Evolutionary conservation across 2,113 vertebrate genomes (phyloP).

Genomic region (Candoia aspera): DNA sequence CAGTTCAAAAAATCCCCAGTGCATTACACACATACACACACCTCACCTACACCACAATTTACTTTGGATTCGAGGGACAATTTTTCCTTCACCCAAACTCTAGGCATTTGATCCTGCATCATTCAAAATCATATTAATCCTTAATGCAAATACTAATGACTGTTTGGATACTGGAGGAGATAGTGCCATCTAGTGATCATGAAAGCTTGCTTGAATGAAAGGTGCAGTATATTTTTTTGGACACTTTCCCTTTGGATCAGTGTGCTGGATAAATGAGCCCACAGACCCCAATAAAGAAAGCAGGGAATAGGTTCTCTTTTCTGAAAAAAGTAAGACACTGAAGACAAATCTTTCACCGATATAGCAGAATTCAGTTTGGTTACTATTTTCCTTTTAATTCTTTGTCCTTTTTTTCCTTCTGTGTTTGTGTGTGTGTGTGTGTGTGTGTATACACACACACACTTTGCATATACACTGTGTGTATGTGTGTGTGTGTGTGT

Average conservation of each 20-base stretch:
- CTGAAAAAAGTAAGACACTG: neutral
- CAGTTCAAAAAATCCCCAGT: neutral
- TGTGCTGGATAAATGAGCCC: neutral
- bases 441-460: too few species aligned
- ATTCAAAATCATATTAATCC: conserved; percentile 36
- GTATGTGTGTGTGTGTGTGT: too few species aligned
- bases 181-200: conserved; percentile 90
- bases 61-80: conserved; percentile 3
- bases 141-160: rapidly evolving
- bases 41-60: neutral
- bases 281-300: neutral
- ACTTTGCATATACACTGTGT: too few species aligned
- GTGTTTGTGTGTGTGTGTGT: neutral
- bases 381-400: neutral
- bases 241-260: rapidly evolving
- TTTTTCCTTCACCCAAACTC: conserved; percentile 45
- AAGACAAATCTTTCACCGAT: rapidly evolving
- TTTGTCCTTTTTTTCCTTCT: neutral
- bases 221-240: rapidly evolving
- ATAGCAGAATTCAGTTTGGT: neutral
- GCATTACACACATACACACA: neutral
- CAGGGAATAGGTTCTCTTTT: neutral
- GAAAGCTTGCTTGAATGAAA: rapidly evolving
- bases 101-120: conserved; percentile 40
- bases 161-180: conserved; percentile 63